Evolutionary conservation across 2,888 invertebrate species (phyloP).

Genomic region (Andrena bicolor): DNA sequence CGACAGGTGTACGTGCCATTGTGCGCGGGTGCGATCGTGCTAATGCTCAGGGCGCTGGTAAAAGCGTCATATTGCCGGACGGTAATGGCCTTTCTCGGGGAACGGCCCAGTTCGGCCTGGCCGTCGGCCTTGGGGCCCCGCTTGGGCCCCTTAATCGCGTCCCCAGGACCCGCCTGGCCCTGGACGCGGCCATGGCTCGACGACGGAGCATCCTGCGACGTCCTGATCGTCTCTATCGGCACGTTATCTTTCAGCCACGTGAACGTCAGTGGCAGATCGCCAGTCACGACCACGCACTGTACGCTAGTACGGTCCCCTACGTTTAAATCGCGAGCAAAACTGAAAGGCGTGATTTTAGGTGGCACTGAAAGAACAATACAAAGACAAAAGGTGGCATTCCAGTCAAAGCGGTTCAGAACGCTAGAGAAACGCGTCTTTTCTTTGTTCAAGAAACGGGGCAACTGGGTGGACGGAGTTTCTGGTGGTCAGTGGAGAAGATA

Average conservation of each 20-base stretch:
- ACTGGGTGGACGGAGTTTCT: neutral
- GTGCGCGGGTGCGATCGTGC: slow-evolving; percentile 87
- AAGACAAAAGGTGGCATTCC: slow-evolving; percentile 77
- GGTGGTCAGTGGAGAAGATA: neutral
- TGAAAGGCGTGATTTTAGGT: slow-evolving; percentile 89
- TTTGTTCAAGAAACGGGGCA: neutral
- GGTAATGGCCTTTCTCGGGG: slow-evolving; percentile 84
- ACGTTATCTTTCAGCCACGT: slow-evolving; percentile 88
- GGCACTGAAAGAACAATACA: slow-evolving; percentile 86
- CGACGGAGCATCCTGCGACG: slow-evolving; percentile 75
- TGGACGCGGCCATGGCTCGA: slow-evolving; percentile 71
- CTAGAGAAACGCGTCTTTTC: slow-evolving; percentile 48
- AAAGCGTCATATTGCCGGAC: slow-evolving; percentile 88
- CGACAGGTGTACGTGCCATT: slow-evolving; percentile 88
- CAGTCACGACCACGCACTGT: slow-evolving; percentile 87
- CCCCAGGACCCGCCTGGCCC: slow-evolving; percentile 63
- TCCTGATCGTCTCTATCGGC: slow-evolving; percentile 83
- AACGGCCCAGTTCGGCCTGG: slow-evolving; percentile 59
- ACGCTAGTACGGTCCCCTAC: slow-evolving; percentile 88
- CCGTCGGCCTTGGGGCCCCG: slow-evolving; percentile 68
- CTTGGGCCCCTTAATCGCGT: slow-evolving; percentile 69
- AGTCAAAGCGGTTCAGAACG: slow-evolving; percentile 71
- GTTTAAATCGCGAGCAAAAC: slow-evolving; percentile 88
- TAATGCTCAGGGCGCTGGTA: slow-evolving; percentile 87
- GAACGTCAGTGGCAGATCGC: slow-evolving; percentile 88